These are phyloP conservation scores for Tinea trinotella DNA, from an alignment of 2,888 invertebrate genomes.

Conservation along the genomic window DNA sequence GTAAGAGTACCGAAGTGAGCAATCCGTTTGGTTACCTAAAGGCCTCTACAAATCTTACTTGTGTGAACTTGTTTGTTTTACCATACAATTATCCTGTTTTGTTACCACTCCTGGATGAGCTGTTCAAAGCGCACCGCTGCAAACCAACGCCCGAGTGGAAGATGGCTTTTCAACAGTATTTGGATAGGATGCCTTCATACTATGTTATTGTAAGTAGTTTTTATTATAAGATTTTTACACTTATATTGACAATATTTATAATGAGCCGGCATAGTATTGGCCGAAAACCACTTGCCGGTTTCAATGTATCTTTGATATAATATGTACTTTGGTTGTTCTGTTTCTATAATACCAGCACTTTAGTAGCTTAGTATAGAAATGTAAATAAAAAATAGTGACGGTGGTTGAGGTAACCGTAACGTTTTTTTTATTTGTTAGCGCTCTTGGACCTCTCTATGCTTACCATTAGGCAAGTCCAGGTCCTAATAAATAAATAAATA, in stretches of 20 bases:
- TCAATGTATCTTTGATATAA: too few species aligned
- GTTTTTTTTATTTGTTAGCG: too few species aligned
- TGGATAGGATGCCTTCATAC: constrained; percentile 97
- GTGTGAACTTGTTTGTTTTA: constrained; percentile 97
- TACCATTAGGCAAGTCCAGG: too few species aligned
- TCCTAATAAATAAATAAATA: too few species aligned
- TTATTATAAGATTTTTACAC: background rate
- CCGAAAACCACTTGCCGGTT: too few species aligned
- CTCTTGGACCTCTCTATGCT: too few species aligned
- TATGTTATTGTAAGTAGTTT: constrained; percentile 80
- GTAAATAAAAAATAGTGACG: too few species aligned
- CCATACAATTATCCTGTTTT: constrained; percentile 99
- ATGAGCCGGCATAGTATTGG: too few species aligned
- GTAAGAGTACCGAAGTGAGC: constrained; percentile 83
- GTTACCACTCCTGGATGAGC: constrained; percentile 91
- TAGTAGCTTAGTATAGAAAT: too few species aligned
- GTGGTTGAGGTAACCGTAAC: too few species aligned
- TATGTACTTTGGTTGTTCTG: too few species aligned
- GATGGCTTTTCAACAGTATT: constrained; percentile 92
- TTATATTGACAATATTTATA: background rate
- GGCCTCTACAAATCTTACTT: constrained; percentile 92
- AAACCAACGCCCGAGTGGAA: constrained; percentile 96
- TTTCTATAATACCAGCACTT: too few species aligned
- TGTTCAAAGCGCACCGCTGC: constrained; percentile 92
- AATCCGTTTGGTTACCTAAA: constrained; percentile 98